Percentiles rank a stretch among this genome's conserved stretches.
phyloP scores from a whole-genome alignment of 2,888 invertebrate genomes.

The Oxyscelio sp. region DNA sequence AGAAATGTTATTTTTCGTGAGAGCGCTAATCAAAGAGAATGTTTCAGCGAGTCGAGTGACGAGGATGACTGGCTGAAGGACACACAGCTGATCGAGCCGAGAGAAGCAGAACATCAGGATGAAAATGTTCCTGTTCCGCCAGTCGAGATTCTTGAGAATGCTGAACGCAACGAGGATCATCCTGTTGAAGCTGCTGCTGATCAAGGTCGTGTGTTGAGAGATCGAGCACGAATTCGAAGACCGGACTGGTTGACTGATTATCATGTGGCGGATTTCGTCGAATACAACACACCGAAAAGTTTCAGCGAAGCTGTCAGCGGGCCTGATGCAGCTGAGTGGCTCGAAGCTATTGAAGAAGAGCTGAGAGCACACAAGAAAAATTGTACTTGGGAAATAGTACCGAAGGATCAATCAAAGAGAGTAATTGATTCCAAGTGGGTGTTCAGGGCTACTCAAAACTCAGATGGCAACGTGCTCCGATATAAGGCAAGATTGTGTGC shows the following conservation, averaged over 20 bases:
- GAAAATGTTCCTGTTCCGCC: too few relatives aligned
- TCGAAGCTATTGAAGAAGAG: conserved; percentile 28
- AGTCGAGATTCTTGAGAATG: too few relatives aligned
- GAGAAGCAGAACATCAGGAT: too few relatives aligned
- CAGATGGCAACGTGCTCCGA: not conserved
- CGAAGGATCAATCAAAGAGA: not conserved
- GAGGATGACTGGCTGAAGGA: too few relatives aligned
- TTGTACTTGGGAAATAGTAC: conserved; percentile 56
- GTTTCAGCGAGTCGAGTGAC: too few relatives aligned
- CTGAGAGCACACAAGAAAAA: conserved; percentile 21
- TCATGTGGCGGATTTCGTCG: not conserved
- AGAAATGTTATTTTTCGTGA: conserved; percentile 40
- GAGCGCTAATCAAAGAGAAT: not conserved
- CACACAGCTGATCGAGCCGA: too few relatives aligned
- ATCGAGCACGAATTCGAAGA: too few relatives aligned
- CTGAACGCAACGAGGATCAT: too few relatives aligned
- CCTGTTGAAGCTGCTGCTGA: too few relatives aligned
- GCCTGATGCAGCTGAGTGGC: not conserved
- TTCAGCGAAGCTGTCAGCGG: conserved; percentile 12
- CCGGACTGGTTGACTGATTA: not conserved
- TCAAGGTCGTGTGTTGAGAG: too few relatives aligned
- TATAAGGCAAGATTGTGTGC: conserved; percentile 24
- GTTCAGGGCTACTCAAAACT: not conserved
- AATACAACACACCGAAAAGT: conserved; percentile 15
- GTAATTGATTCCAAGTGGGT: conserved; percentile 40